These are phyloP conservation scores for Artibeus jamaicensis DNA, from an alignment of 2,797 vertebrate species.

Conservation along the genomic window DNA sequence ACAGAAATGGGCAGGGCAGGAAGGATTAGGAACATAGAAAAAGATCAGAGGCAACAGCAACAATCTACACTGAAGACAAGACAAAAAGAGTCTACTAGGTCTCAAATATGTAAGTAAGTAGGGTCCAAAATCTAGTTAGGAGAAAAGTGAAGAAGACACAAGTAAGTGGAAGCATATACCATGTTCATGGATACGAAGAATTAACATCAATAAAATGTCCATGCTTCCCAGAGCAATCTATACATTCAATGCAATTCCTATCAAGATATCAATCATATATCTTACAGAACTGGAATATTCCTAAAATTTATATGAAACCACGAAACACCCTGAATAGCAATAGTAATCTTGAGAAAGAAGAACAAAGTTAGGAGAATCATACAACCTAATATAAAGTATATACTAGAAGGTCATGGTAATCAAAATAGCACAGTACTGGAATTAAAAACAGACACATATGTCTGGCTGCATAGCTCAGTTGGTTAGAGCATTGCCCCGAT, in stretches of 20 bases:
- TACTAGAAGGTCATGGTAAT: not conserved
- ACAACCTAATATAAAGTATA: not conserved
- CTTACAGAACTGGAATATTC: not conserved
- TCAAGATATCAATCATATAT: not conserved
- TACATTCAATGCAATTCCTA: not conserved
- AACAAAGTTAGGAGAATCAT: not conserved
- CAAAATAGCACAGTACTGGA: not conserved
- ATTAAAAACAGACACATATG: not conserved
- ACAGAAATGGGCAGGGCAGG: not conserved
- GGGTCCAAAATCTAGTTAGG: not conserved
- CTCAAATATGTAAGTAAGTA: not conserved
- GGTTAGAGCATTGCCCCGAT: not conserved
- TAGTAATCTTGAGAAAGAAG: not conserved
- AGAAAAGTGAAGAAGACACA: not conserved
- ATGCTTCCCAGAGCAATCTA: not conserved
- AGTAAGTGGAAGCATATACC: not conserved
- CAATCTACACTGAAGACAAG: not conserved
- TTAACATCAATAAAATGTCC: not conserved
- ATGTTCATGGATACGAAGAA: not conserved
- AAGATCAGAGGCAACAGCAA: not conserved
- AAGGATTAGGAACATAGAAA: not conserved
- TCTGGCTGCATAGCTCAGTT: not conserved
- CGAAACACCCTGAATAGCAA: not conserved
- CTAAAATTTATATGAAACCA: not conserved
- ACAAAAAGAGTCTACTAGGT: not conserved